Conservation (phyloP, 2,888 invertebrate species). For the Nomada fucata region DNA sequence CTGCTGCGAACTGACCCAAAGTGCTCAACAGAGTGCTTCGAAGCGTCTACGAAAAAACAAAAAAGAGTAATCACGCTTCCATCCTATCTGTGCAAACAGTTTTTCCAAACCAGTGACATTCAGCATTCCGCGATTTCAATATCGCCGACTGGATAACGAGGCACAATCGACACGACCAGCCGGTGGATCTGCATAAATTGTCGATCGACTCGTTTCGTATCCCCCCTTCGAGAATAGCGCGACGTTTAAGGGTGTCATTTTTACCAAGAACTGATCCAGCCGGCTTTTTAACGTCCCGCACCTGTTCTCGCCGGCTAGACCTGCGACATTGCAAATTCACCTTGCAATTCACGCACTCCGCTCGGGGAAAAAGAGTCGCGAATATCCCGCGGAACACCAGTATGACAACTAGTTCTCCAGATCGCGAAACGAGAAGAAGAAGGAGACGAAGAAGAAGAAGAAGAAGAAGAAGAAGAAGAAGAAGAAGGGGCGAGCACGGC, state of each 20-base stretch:
- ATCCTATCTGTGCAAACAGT: neutral
- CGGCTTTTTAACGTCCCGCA: constrained; percentile 36
- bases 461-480: constrained; percentile 3
- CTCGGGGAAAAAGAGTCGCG: constrained; percentile 52
- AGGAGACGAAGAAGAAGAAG: constrained; percentile 22
- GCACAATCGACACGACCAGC: constrained; percentile 9
- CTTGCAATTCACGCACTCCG: constrained; percentile 5
- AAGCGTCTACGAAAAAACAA: neutral
- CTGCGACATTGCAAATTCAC: constrained; percentile 36
- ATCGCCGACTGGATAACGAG: constrained; percentile 27
- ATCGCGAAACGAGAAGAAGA: constrained; percentile 36
- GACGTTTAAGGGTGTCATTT: constrained; percentile 26
- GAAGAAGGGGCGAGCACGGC: neutral
- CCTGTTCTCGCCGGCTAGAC: constrained; percentile 3
- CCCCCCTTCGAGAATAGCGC: no score
- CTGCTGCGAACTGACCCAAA: no score
- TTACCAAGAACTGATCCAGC: constrained; percentile 41
- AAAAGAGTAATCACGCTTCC: neutral
- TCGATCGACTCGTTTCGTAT: constrained; percentile 18
- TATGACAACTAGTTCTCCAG: constrained; percentile 70
- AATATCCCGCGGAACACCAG: constrained; percentile 57
- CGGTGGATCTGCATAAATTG: constrained; percentile 44
- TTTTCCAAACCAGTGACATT: constrained; percentile 3
- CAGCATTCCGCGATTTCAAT: constrained; percentile 14
- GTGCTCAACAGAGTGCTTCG: no score